Percentiles rank a stretch among this genome's conserved stretches.
Conservation (phyloP, 2,888 invertebrate genomes). For the Acanthosepion lycidas region DNA sequence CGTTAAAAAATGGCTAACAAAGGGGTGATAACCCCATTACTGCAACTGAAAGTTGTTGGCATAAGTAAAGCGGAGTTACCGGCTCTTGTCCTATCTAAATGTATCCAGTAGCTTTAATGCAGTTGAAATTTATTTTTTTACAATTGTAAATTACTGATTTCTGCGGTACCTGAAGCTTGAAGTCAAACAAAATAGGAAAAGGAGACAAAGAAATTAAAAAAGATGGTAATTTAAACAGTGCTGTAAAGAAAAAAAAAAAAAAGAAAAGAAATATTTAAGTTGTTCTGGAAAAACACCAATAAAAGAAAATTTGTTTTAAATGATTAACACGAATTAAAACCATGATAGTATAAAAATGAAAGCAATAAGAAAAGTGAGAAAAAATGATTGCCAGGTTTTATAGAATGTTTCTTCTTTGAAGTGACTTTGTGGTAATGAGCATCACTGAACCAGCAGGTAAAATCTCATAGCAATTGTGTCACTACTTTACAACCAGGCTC, state of each 20-base stretch:
- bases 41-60: not conserved
- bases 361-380: not conserved
- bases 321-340: not conserved
- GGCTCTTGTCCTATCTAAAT: not conserved
- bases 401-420: not conserved
- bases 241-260: too few species aligned
- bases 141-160: not conserved
- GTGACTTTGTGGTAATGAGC: slow-evolving; percentile 33
- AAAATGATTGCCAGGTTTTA: not conserved
- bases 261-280: not conserved
- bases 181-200: not conserved
- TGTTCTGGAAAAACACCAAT: not conserved
- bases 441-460: slow-evolving; percentile 22
- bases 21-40: not conserved
- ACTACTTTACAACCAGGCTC: not conserved
- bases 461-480: not conserved
- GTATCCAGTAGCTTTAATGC: not conserved
- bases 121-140: too few species aligned
- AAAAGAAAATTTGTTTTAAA: not conserved
- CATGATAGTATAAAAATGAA: not conserved
- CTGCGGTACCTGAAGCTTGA: not conserved
- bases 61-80: not conserved
- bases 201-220: not conserved
- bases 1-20: not conserved
- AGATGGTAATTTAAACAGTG: too few species aligned